Evolutionary conservation across 2,113 vertebrate genomes (phyloP), one percentile per base, ranked within the genome.

Genomic region (Hemibagrus wyckioides): DNA sequence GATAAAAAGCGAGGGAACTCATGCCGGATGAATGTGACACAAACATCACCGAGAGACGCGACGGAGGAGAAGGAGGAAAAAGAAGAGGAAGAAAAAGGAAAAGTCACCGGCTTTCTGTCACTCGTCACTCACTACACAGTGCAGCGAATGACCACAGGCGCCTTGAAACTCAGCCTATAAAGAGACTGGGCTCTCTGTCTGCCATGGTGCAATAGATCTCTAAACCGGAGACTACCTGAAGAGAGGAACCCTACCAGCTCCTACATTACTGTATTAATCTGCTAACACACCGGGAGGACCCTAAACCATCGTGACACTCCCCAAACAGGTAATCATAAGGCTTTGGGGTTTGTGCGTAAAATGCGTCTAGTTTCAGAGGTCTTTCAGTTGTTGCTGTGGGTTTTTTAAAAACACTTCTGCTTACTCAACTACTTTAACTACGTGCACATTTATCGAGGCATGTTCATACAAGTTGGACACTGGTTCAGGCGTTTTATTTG

Each of bases 61-160:
- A 75, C 85, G 86, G 73, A 65, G 84, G 59, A 81, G 73, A 54
- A 44, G 80, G 41, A 82, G 19, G 41, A 25, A 33, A 44, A 54
- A 84, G 48, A 75, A 69, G 67, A 59, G 48, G 80, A 75, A 54
- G 73, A 85, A 71, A 61, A 83, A 83, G 65, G 48, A 91, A 89
- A 92, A 93, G 91, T 88, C 90, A 89, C 88, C 90, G 91, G 93
- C 93, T 92, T 92, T 91, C 92, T 92, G 93, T 93, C 93, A 94
- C 94, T 91, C 89, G 84, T 83, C 91, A 92, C 92, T 91, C 92
- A 91, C 36, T 50, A 92, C 91, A 90, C 90, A 87, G 90, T 39
- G 88, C 91, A 92, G 91, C 90, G 90, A 80, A 87, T 88, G 84
- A 87, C 87, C 79, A 82, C 91, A 93, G 87, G 91, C 88, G 92